These are phyloP conservation scores for Plodia interpunctella DNA, from an alignment of 1,140 invertebrate genomes.

Conservation along the genomic window DNA sequence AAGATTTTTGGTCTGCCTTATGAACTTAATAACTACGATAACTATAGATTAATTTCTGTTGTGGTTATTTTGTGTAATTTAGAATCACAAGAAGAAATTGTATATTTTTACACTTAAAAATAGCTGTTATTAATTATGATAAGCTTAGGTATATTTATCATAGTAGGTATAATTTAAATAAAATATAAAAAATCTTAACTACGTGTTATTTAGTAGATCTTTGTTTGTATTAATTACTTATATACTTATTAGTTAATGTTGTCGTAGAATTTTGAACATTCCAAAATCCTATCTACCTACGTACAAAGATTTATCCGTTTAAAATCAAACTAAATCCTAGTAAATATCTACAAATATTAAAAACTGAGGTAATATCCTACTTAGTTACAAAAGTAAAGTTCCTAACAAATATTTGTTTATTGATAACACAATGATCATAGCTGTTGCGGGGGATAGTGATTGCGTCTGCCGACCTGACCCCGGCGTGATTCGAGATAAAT, in stretches of 20 bases:
- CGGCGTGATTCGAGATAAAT: constrained; percentile 61
- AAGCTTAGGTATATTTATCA: too few species aligned
- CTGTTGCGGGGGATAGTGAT: constrained; percentile 40
- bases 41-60: constrained; percentile 7
- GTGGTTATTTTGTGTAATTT: neutral
- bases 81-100: neutral
- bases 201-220: too few species aligned
- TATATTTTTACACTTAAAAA: neutral
- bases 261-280: too few species aligned
- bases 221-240: too few species aligned
- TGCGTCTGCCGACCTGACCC: constrained; percentile 44
- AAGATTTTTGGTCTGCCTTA: constrained; percentile 42
- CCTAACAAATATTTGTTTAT: constrained; percentile 9
- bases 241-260: too few species aligned
- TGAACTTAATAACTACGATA: constrained; percentile 45
- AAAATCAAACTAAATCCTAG: neutral
- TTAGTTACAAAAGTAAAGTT: neutral
- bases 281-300: too few species aligned
- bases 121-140: too few species aligned
- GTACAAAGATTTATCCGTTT: too few species aligned
- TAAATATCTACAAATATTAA: neutral
- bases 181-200: too few species aligned
- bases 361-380: too few species aligned
- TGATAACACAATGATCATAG: constrained; percentile 22
- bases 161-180: too few species aligned